Evolutionary conservation across 2,113 vertebrate genomes (phyloP).

Genomic region (Scophthalmus maximus): DNA sequence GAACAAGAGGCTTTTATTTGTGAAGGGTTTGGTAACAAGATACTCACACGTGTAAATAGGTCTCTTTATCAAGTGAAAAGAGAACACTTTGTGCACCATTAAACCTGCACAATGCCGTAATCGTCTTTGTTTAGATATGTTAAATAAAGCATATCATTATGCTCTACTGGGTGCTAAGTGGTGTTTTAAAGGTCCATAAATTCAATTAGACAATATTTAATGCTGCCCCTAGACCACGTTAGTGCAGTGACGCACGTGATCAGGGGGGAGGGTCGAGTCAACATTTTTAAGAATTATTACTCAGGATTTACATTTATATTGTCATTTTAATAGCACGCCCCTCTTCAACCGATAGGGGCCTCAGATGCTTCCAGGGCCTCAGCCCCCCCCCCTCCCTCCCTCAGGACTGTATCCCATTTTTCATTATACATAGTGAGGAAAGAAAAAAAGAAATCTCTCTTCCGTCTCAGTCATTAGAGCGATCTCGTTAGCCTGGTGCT

Average conservation of each 20-base stretch:
- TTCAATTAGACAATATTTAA: constrained; percentile 85
- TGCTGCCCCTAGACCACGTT: constrained; percentile 67
- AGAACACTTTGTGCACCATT: constrained; percentile 77
- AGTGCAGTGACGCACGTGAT: constrained; percentile 69
- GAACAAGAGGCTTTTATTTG: constrained; percentile 51
- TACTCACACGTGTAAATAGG: constrained; percentile 54
- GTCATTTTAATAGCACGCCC: constrained; percentile 85
- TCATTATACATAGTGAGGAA: constrained; percentile 83
- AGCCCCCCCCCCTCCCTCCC: constrained; percentile 81
- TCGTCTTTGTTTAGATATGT: constrained; percentile 83
- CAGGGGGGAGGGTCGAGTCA: constrained; percentile 55
- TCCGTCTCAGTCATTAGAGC: constrained; percentile 75
- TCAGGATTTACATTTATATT: constrained; percentile 90
- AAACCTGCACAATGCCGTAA: constrained; percentile 73
- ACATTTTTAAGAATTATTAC: constrained; percentile 85
- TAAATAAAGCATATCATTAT: constrained; percentile 86
- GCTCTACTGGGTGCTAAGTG: constrained; percentile 80
- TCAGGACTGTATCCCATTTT: constrained; percentile 81
- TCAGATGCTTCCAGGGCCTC: constrained; percentile 86
- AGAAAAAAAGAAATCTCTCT: constrained; percentile 51
- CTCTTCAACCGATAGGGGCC: constrained; percentile 78
- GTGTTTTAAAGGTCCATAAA: constrained; percentile 86
- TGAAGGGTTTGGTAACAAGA: constrained; percentile 17
- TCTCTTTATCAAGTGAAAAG: constrained; percentile 62
- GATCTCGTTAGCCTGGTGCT: constrained; percentile 83